Conservation (phyloP, 2,113 vertebrate species). For the Pluvialis apricaria region DNA sequence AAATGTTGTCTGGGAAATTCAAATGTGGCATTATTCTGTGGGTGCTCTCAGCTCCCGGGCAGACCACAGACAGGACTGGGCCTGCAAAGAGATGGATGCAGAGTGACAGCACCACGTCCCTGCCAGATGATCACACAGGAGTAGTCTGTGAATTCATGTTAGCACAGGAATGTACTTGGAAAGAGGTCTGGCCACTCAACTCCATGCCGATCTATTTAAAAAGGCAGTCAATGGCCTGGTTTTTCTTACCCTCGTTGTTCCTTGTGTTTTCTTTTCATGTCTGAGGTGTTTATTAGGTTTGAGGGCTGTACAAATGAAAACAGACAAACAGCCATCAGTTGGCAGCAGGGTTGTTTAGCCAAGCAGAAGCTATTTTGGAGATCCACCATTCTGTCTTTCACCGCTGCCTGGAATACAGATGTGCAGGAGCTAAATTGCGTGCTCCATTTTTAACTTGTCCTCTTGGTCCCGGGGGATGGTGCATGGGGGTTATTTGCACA, state of each 20-base stretch:
- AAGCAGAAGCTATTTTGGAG: neutral
- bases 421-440: neutral
- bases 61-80: neutral
- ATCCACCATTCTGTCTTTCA: neutral
- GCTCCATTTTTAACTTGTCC: conserved; percentile 11
- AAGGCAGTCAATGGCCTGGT: neutral
- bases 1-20: neutral
- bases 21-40: neutral
- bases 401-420: neutral
- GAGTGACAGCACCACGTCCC: neutral
- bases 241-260: conserved; percentile 7
- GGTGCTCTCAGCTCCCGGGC: neutral
- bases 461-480: neutral
- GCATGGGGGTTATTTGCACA: neutral
- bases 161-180: neutral
- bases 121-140: conserved; percentile 29
- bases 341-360: neutral
- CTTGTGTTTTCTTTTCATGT: conserved; percentile 21
- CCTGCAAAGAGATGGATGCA: neutral
- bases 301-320: conserved; percentile 13
- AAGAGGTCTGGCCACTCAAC: neutral
- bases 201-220: neutral
- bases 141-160: neutral
- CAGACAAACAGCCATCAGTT: neutral
- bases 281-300: conserved; percentile 20